Conservation (phyloP, 2,797 vertebrate species). For the Phataginus tricuspis region DNA sequence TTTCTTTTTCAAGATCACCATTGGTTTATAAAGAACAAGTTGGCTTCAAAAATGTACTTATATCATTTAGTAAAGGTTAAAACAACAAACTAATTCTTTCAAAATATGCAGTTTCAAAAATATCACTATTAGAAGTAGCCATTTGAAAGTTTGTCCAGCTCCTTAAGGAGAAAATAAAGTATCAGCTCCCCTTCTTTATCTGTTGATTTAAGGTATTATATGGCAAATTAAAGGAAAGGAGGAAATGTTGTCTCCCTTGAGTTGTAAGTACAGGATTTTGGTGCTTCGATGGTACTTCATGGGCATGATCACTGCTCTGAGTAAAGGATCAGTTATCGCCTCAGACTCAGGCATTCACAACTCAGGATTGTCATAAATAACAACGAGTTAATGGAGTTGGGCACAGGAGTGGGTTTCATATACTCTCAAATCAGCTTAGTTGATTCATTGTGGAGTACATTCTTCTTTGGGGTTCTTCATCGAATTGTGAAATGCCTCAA, state of each 20-base stretch:
- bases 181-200: not conserved
- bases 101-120: constrained; percentile 1
- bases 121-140: not conserved
- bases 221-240: not conserved
- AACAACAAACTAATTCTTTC: constrained; percentile 29
- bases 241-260: not conserved
- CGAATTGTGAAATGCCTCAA: not conserved
- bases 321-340: not conserved
- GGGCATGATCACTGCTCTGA: not conserved
- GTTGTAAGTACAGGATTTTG: not conserved
- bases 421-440: not conserved
- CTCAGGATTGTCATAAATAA: not conserved
- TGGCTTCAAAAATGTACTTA: not conserved
- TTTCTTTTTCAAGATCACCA: not conserved
- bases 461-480: not conserved
- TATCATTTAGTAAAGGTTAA: constrained; percentile 27
- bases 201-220: not conserved
- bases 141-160: not conserved
- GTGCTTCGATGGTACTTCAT: not conserved
- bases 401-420: not conserved
- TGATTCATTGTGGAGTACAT: not conserved
- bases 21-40: constrained; percentile 42
- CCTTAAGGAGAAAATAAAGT: not conserved
- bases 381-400: not conserved
- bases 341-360: not conserved